Conservation (phyloP, 2,113 vertebrate species). For the Heliornis fulica region DNA sequence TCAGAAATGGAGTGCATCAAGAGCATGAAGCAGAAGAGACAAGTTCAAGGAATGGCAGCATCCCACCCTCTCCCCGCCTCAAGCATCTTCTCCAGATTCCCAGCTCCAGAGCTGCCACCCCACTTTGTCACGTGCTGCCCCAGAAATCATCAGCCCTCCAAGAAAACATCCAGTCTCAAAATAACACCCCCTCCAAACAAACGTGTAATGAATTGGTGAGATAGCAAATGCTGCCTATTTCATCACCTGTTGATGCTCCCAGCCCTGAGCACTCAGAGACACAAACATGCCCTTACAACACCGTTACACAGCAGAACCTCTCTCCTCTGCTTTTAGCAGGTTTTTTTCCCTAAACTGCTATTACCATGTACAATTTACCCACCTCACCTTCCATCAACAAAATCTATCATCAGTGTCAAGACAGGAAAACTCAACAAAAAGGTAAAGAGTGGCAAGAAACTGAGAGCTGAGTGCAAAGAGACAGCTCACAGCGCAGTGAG, state of each 20-base stretch:
- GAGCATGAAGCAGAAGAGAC: background rate
- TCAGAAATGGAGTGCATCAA: background rate
- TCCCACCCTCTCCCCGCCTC: no score
- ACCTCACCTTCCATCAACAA: background rate
- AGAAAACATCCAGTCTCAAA: background rate
- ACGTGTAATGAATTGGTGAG: background rate
- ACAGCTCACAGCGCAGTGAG: background rate
- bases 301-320: background rate
- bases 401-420: background rate
- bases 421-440: background rate
- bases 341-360: background rate
- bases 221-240: background rate
- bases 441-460: background rate
- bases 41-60: background rate
- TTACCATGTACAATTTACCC: background rate
- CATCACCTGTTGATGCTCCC: background rate
- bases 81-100: background rate
- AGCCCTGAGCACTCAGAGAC: background rate
- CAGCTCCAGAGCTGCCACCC: no score
- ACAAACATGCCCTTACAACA: accelerated
- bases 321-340: background rate
- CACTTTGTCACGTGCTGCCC: background rate
- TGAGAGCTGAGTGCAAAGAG: background rate
- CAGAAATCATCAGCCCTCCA: background rate
- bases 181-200: background rate